Conservation (phyloP, 1,140 invertebrate species). For the Mya arenaria region DNA sequence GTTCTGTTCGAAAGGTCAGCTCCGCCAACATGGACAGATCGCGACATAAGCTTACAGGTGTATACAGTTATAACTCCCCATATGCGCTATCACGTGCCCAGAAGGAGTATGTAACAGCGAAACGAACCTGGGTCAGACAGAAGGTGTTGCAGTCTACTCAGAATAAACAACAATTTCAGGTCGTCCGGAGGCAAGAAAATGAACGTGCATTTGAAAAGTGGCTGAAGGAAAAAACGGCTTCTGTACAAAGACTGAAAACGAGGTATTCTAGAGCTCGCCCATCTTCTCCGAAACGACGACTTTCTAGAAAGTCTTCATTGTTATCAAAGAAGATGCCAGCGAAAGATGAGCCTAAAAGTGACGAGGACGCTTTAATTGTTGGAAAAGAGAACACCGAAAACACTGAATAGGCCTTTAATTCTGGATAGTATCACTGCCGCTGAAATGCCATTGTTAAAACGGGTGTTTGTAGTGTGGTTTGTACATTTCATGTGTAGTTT, state of each 20-base stretch:
- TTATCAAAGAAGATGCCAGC: not conserved
- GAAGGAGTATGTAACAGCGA: not conserved
- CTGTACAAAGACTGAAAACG: not conserved
- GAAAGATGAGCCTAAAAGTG: not conserved
- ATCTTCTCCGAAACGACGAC: no score
- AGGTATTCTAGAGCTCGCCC: not conserved
- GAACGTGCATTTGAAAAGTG: constrained; percentile 32
- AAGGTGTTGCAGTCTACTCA: not conserved
- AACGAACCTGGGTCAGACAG: not conserved
- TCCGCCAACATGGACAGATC: not conserved
- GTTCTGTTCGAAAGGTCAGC: constrained; percentile 15
- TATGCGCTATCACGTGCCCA: constrained; percentile 27
- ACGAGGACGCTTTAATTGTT: not conserved
- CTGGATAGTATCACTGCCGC: not conserved
- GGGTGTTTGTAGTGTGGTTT: no score
- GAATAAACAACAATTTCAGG: constrained; percentile 12
- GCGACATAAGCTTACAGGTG: not conserved
- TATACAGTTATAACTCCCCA: constrained; percentile 32
- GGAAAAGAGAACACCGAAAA: not conserved
- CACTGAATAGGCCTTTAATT: not conserved
- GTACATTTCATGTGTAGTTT: no score
- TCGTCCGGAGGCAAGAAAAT: constrained; percentile 15
- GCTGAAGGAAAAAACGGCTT: constrained; percentile 8
- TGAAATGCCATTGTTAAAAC: not conserved
- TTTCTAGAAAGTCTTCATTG: not conserved